phyloP scores from a whole-genome alignment of 2,113 vertebrate species.

The Mohoua ochrocephala region DNA sequence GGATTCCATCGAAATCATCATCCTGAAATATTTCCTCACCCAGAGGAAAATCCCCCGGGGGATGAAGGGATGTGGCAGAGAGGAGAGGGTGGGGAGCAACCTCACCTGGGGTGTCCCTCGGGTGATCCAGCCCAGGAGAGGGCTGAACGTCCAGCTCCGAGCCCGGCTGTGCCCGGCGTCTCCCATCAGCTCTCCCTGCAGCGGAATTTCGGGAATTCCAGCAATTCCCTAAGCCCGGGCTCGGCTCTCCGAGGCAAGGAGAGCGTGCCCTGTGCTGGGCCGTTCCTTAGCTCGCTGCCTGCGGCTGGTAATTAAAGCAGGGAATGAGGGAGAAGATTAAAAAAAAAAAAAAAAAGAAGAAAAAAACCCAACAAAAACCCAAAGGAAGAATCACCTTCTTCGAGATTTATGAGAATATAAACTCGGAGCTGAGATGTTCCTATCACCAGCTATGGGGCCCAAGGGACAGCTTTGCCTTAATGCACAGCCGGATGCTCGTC shows the following conservation, averaged over 20 bases:
- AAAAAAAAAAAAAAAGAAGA: background rate
- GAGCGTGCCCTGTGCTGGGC: background rate
- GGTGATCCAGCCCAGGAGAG: background rate
- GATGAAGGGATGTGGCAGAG: background rate
- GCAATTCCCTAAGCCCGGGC: background rate
- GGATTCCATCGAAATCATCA: too few species aligned
- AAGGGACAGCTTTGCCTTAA: constrained; percentile 21
- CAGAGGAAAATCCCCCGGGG: background rate
- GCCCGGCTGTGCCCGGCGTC: background rate
- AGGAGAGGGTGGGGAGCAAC: background rate
- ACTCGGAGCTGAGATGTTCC: background rate
- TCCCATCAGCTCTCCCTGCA: background rate
- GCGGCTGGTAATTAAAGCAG: background rate
- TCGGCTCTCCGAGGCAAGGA: background rate
- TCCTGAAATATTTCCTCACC: background rate
- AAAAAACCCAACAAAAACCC: too few species aligned
- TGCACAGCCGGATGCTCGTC: background rate
- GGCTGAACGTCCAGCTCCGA: background rate
- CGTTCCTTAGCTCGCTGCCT: background rate
- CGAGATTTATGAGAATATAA: constrained; percentile 36
- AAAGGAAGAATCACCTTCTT: background rate
- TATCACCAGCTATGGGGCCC: constrained; percentile 14
- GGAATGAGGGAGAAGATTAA: background rate
- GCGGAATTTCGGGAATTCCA: background rate
- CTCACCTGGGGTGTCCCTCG: background rate